Evolutionary conservation across 2,797 vertebrate genomes (phyloP).

Genomic region (Taenioides sp.): DNA sequence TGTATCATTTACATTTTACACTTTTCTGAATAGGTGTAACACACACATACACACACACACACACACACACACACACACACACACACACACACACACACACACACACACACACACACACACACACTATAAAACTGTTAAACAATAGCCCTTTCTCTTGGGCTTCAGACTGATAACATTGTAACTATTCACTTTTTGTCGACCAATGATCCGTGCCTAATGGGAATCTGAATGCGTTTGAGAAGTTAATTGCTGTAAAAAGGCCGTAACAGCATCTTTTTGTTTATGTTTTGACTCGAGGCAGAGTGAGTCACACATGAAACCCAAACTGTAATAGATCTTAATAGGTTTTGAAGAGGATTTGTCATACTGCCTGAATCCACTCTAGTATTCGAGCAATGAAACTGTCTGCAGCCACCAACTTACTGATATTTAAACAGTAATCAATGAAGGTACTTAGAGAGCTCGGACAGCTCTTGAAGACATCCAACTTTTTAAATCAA

Average conservation of each 20-base stretch:
- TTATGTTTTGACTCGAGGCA: conserved; percentile 51
- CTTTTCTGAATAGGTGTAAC: background rate
- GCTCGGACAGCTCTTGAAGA: background rate
- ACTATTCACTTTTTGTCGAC: conserved; percentile 55
- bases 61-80: no score
- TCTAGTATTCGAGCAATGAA: conserved; percentile 6
- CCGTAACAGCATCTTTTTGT: conserved; percentile 53
- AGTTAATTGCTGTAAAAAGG: conserved; percentile 61
- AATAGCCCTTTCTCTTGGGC: conserved; percentile 19
- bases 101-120: no score
- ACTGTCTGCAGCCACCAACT: background rate
- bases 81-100: no score
- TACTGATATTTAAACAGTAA: background rate
- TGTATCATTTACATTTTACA: background rate
- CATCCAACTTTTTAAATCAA: background rate
- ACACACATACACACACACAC: no score
- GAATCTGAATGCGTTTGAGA: conserved; percentile 58
- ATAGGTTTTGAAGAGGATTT: conserved; percentile 56
- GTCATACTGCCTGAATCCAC: conserved; percentile 47
- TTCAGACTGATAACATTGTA: conserved; percentile 38
- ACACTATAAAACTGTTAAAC: no score
- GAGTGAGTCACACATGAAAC: conserved; percentile 30
- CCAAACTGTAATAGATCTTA: conserved; percentile 50
- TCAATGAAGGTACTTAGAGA: background rate
- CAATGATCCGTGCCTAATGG: conserved; percentile 50